Percentiles rank a stretch among this genome's conserved stretches.
phyloP scores from a whole-genome alignment of 2,797 vertebrate genomes.

The Spinus olivaceus region DNA sequence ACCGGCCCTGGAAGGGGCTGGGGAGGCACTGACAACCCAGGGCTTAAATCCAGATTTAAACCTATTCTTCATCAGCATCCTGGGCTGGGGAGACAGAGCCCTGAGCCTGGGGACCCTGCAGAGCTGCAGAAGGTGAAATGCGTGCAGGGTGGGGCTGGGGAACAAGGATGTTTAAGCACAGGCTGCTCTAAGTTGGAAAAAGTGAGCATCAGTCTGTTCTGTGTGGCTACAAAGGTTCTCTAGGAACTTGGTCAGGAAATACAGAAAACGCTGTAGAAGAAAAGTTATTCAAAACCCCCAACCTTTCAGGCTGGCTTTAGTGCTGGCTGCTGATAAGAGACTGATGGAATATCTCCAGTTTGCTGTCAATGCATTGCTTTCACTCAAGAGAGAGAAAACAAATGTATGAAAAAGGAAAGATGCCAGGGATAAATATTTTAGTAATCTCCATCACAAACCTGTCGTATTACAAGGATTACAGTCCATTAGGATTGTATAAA shows the following conservation, averaged over 20 bases:
- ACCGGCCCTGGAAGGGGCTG: neutral
- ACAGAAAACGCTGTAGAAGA: neutral
- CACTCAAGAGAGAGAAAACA: neutral
- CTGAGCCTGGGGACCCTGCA: rapidly evolving
- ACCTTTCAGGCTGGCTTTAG: neutral
- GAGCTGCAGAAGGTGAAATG: neutral
- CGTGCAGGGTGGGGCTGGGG: rapidly evolving
- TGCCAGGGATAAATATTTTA: neutral
- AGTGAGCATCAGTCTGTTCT: neutral
- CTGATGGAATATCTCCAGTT: neutral
- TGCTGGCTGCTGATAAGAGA: neutral
- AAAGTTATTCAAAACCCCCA: neutral
- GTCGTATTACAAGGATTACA: neutral
- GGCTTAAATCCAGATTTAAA: neutral
- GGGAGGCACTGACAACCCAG: neutral
- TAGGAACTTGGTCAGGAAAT: neutral
- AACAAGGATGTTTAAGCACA: neutral
- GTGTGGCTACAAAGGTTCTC: neutral
- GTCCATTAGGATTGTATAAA: neutral
- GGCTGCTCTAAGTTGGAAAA: neutral
- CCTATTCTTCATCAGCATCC: neutral
- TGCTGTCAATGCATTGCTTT: neutral
- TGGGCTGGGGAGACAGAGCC: neutral
- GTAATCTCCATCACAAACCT: neutral
- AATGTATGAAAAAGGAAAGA: neutral